Evolutionary conservation across 2,797 vertebrate species (phyloP), one percentile per base, ranked within the genome.

Genomic region (Sardinella longiceps): DNA sequence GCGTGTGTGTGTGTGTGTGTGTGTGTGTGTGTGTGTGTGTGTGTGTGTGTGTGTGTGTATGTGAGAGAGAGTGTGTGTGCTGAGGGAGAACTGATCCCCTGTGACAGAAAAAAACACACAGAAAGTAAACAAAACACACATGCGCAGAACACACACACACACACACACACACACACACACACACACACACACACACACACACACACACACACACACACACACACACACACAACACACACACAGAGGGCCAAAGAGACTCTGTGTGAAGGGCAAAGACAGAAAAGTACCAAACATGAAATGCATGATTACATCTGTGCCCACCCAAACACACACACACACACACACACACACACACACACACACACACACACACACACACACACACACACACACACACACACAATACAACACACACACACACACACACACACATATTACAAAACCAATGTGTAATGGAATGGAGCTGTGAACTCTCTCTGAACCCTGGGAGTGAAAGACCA

Each of bases 401-500:
- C 56, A 60, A 20, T n/a, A n/a, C n/a, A n/a, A 60, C 56, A 60
- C 56, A 60, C 56, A 60, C 56, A 25, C 60, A 28, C 60, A 63
- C 60, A 30, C 60, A 63, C 60, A 60, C 56, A 63, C 60, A 63
- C 60, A 63, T 25, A 63, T 12, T n/a, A 28, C 25, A 63, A 63
- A 63, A 63, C 60, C 25, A 23, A 6, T 81, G 37, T 50, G 18
- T n/a, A n/a, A n/a, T 81, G 77, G 45, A 37, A 37, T 15, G 10
- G 2, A 46, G 12, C 20, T 2, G 10, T 87, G 87, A 87, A 84
- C 84, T 84, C n/a, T 2, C 14, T 18, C 51, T 87, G 84, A 85
- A 85, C 87, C 56, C 81, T 33, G 53, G 33, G 53, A 77, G 80
- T 81, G 83, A n/a, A 80, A 82, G 37, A 80, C 20, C 81, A 80